Percentiles rank a stretch among this genome's conserved stretches.
Conservation (phyloP, 2,888 invertebrate genomes). For the Colletes collaris region DNA sequence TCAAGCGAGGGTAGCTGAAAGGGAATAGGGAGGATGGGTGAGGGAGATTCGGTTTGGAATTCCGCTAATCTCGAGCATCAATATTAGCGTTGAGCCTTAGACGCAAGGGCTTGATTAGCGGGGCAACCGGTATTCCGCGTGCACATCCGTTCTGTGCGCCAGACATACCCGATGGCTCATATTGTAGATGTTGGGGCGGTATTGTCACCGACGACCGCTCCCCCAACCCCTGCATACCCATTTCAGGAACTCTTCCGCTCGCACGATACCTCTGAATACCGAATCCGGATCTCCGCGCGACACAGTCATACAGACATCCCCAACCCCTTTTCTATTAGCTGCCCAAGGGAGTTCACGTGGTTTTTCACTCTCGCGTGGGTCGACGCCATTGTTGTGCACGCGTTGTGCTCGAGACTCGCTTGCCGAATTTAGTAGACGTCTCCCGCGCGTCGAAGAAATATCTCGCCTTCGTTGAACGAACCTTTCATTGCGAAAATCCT, state of each 20-base stretch:
- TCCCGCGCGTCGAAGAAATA: no score
- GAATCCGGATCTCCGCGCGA: not conserved
- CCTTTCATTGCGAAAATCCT: no score
- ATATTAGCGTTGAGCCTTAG: conserved; percentile 73
- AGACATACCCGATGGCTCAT: conserved; percentile 29
- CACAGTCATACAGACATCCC: no score
- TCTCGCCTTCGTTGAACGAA: no score
- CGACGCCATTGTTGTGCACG: no score
- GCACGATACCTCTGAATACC: conserved; percentile 4
- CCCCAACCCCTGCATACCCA: not conserved
- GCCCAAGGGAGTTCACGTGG: no score
- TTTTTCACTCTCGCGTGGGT: no score
- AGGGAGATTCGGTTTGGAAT: conserved; percentile 58
- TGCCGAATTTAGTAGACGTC: no score
- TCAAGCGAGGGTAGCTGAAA: conserved; percentile 7
- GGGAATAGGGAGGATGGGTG: conserved; percentile 41
- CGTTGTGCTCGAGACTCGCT: no score
- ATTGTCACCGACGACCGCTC: conserved; percentile 12
- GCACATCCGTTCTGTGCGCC: conserved; percentile 25
- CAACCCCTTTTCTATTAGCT: no score
- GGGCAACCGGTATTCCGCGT: conserved; percentile 54
- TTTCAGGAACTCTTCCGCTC: not conserved
- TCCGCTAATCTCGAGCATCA: conserved; percentile 72
- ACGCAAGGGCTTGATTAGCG: conserved; percentile 72
- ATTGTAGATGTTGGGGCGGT: conserved; percentile 26